Evolutionary conservation across 1,140 invertebrate species (phyloP), one percentile per base, ranked within the genome.

Genomic region (Drosophila pruinosa): DNA sequence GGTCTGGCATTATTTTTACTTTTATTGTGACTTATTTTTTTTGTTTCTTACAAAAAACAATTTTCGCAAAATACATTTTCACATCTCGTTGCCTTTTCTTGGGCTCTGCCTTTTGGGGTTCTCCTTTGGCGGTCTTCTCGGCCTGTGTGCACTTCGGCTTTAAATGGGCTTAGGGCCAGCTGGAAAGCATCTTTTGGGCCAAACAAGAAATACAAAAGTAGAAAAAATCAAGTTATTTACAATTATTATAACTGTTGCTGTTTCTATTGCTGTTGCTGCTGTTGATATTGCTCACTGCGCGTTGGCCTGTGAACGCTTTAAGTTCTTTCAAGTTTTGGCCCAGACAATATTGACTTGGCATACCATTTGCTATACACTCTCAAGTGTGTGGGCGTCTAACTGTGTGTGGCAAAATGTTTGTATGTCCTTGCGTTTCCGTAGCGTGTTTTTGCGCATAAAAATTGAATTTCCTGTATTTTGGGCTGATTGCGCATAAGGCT

Each of bases 381-480:
- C 34, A n/a, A 19, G 28, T 48, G 22, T 57, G 19, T 57, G 21
- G 26, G 61, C 47, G 71, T 4, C n/a, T n/a, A n/a, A n/a, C n/a
- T 72, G 48, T 31, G 26, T 34, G 12, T 43, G 41, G n/a, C n/a
- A n/a, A n/a, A n/a, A n/a, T 58, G 38, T 64, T 45, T 50, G 64
- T 50, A 38, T 81, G 58, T 74, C 26, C 41, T 38, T 24, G 64
- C 67, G 54, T 56, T 69, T 78, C 53, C 62, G 34, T 54, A 64
- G 59, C 61, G 72, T 53, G 48, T 73, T 86, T 63, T 70, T 69
- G 56, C 53, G 70, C 73, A 72, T 78, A 78, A 88, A 86, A 88
- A 86, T 86, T 86, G 77, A 86, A 86, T 86, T 78, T 88, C 82
- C 73, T 75, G 70, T 48, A 72, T 68, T 80, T 80, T 64, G 45